These are phyloP conservation scores for Psix sp. DNA, from an alignment of 1,140 invertebrate genomes.

Conservation along the genomic window DNA sequence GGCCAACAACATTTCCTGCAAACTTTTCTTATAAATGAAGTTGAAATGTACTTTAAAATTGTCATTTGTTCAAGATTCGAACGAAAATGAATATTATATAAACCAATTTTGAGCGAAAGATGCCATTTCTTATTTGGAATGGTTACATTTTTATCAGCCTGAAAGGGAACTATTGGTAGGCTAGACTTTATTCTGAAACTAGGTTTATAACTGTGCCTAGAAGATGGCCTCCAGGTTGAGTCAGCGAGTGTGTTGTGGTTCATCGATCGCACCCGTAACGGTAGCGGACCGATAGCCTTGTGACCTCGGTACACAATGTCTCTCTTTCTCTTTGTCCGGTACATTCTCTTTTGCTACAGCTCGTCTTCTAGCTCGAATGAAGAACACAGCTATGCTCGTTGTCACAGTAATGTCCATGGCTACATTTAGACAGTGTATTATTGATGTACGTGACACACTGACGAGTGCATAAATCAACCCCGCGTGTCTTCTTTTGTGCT, in stretches of 20 bases:
- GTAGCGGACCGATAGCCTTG: slow-evolving; percentile 53
- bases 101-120: no score
- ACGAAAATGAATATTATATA: no score
- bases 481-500: background rate
- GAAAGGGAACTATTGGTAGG: no score
- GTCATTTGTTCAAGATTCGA: no score
- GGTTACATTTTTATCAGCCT: no score
- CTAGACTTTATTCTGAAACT: no score
- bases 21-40: no score
- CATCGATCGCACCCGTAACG: slow-evolving; percentile 55
- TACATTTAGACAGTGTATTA: slow-evolving; percentile 15
- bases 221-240: slow-evolving; percentile 37
- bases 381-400: slow-evolving; percentile 31
- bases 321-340: slow-evolving; percentile 18
- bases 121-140: no score
- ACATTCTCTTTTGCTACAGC: background rate
- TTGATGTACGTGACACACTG: slow-evolving; percentile 35
- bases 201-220: slow-evolving; percentile 46
- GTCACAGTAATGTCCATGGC: slow-evolving; percentile 16
- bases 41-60: no score
- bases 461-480: slow-evolving; percentile 13
- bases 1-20: no score
- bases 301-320: slow-evolving; percentile 27
- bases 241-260: slow-evolving; percentile 41
- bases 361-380: slow-evolving; percentile 1